Evolutionary conservation across 2,113 vertebrate species (phyloP).

Genomic region (Struthio camelus): DNA sequence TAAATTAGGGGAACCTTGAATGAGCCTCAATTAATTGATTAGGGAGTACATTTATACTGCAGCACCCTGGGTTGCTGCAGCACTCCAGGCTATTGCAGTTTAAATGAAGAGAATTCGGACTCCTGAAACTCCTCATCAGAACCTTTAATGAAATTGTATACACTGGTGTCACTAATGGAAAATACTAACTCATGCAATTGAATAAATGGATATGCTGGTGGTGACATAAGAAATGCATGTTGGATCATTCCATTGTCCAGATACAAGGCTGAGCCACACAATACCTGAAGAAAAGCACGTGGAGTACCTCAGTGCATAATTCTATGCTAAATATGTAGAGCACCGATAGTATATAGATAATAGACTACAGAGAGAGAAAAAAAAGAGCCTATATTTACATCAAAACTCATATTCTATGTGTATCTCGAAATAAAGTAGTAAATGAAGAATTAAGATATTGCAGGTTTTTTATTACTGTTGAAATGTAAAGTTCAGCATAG

Average conservation of each 20-base stretch:
- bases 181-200: not conserved
- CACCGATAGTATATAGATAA: not conserved
- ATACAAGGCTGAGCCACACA: not conserved
- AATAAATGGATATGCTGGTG: not conserved
- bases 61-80: not conserved
- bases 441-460: conserved; percentile 32
- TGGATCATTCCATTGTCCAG: not conserved
- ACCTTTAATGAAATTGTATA: not conserved
- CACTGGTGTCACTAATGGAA: not conserved
- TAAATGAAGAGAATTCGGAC: not conserved
- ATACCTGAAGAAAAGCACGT: not conserved
- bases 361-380: not conserved
- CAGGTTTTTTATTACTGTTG: not conserved
- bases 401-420: not conserved
- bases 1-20: not conserved
- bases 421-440: conserved; percentile 12
- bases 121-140: not conserved
- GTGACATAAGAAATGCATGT: not conserved
- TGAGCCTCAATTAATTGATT: not conserved
- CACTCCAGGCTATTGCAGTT: no score
- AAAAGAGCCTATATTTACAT: not conserved
- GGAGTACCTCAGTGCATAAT: not conserved
- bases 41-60: not conserved
- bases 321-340: not conserved
- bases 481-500: conserved; percentile 13